Percentiles rank a stretch among this genome's conserved stretches.
Conservation (phyloP, 2,113 vertebrate species). For the Anseranas semipalmata region DNA sequence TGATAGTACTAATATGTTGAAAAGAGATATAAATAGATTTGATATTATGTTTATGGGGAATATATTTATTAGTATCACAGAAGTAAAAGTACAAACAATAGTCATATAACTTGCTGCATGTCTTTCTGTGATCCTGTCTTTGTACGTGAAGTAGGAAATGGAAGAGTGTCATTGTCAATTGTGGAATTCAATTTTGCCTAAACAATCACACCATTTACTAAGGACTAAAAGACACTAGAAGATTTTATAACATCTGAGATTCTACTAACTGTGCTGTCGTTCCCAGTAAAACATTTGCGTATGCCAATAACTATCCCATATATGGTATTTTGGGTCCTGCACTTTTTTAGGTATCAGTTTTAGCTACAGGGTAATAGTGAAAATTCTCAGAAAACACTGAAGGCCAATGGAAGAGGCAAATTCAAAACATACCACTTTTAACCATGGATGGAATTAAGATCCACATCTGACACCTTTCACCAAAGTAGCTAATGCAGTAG, state of each 20-base stretch:
- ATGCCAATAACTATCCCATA: background rate
- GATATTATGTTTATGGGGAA: background rate
- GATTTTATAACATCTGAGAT: background rate
- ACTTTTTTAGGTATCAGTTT: background rate
- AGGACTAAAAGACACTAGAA: background rate
- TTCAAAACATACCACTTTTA: background rate
- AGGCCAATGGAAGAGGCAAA: background rate
- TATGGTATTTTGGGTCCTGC: background rate
- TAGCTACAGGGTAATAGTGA: background rate
- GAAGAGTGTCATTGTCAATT: background rate
- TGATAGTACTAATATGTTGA: background rate
- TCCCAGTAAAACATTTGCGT: background rate
- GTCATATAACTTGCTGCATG: background rate
- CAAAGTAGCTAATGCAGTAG: background rate
- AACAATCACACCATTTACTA: background rate
- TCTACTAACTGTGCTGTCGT: fast-evolving
- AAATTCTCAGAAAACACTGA: background rate
- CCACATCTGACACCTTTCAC: background rate
- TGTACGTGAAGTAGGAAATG: background rate
- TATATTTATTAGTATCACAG: background rate
- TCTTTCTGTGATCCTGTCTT: background rate
- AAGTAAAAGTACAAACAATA: background rate
- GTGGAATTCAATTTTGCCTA: background rate
- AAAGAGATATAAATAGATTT: background rate
- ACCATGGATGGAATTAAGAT: background rate